phyloP scores from a whole-genome alignment of 1,140 invertebrate genomes.

The Capitella teleta region DNA sequence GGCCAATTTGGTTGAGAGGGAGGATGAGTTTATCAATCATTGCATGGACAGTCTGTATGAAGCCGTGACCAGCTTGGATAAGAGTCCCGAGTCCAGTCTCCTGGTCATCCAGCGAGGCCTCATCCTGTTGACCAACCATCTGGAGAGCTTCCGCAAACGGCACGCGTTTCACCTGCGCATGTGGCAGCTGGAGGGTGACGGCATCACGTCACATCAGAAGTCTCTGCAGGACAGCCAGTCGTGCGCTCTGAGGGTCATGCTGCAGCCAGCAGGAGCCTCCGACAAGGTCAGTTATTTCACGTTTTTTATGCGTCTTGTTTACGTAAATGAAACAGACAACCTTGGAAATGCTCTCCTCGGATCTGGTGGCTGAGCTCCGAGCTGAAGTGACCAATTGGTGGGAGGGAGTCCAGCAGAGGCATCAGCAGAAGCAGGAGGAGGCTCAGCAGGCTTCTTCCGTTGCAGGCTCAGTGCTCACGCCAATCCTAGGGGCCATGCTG shows the following conservation, averaged over 20 bases:
- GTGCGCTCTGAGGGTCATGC: conserved; percentile 56
- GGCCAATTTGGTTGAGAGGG: conserved; percentile 56
- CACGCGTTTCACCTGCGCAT: conserved; percentile 42
- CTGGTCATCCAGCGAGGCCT: conserved; percentile 80
- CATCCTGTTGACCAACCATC: conserved; percentile 74
- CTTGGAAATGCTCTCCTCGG: conserved; percentile 55
- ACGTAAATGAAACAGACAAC: conserved; percentile 28
- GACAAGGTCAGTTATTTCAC: no score
- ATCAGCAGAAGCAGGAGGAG: conserved; percentile 19
- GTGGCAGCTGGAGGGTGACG: conserved; percentile 63
- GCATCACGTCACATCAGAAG: conserved; percentile 58
- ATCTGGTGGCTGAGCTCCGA: conserved; percentile 76
- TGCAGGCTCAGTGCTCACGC: conserved; percentile 25
- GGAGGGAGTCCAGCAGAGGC: conserved; percentile 49
- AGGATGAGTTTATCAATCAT: conserved; percentile 72
- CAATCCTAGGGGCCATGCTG: conserved; percentile 39
- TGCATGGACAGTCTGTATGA: conserved; percentile 88
- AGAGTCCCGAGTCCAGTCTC: conserved; percentile 62
- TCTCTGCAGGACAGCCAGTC: conserved; percentile 48
- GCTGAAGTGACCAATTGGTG: conserved; percentile 90
- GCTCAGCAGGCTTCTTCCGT: conserved; percentile 2
- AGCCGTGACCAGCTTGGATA: no score
- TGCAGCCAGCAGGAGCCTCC: conserved; percentile 74
- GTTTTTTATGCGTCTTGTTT: no score
- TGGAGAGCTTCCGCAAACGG: conserved; percentile 78